These are phyloP conservation scores for Epinotia demarniana DNA, from an alignment of 2,888 invertebrate species.

Conservation along the genomic window DNA sequence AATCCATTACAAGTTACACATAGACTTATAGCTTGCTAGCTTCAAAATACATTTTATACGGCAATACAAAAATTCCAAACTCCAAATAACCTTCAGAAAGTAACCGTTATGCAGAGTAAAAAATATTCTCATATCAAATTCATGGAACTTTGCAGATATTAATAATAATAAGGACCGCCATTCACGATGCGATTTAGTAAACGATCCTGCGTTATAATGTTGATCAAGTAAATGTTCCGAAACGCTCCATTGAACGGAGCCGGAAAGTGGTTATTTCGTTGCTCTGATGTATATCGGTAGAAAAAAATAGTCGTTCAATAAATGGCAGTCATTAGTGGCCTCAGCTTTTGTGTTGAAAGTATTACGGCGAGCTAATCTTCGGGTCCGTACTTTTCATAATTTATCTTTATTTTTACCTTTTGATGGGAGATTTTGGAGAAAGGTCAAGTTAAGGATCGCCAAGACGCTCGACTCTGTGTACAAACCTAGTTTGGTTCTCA, in stretches of 20 bases:
- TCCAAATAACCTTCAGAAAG: constrained; percentile 19
- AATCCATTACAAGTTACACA: too few species aligned
- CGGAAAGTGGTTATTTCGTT: constrained; percentile 65
- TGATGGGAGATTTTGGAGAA: background rate
- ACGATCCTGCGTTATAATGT: constrained; percentile 64
- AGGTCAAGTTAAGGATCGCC: background rate
- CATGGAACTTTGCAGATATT: constrained; percentile 43
- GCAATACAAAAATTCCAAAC: background rate
- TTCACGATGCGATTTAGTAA: constrained; percentile 54
- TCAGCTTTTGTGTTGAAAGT: constrained; percentile 40
- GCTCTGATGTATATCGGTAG: constrained; percentile 50
- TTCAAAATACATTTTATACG: background rate
- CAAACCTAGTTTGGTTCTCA: too few species aligned
- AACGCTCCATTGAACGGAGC: constrained; percentile 62
- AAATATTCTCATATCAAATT: constrained; percentile 41
- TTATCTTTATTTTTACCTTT: background rate
- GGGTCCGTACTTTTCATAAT: constrained; percentile 12
- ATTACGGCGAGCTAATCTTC: constrained; percentile 32
- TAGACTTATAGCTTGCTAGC: too few species aligned
- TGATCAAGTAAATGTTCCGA: constrained; percentile 68
- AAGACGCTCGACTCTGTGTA: too few species aligned
- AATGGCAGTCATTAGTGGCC: constrained; percentile 49
- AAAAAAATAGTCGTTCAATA: constrained; percentile 46
- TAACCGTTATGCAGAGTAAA: constrained; percentile 18
- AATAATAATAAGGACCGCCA: constrained; percentile 43